Conservation (phyloP, 2,797 vertebrate species). For the Cynodonichthys magdalenae region DNA sequence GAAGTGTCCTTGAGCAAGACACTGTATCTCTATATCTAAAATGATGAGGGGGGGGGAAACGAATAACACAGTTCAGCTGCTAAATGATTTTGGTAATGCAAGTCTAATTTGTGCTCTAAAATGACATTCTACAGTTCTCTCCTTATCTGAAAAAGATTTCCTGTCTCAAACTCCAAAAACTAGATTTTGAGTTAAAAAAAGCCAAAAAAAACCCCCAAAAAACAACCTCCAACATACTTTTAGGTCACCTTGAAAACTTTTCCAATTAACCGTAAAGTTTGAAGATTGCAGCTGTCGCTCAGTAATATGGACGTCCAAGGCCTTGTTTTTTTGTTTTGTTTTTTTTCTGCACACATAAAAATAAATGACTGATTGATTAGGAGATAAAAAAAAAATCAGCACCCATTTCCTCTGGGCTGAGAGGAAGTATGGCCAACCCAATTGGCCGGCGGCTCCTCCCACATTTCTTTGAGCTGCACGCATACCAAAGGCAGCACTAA, state of each 20-base stretch:
- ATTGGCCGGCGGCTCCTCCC: conserved; percentile 24
- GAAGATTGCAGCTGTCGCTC: not conserved
- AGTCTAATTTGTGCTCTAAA: not conserved
- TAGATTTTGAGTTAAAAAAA: not conserved
- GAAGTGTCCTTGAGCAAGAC: conserved; percentile 29
- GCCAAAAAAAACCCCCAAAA: no score
- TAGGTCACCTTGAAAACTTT: conserved; percentile 11
- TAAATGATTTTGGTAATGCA: not conserved
- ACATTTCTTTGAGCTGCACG: conserved; percentile 32
- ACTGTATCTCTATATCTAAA: conserved; percentile 6
- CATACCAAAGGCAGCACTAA: conserved; percentile 59
- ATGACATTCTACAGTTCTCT: not conserved
- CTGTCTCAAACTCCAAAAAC: not conserved
- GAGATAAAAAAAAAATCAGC: conserved; percentile 2
- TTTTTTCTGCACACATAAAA: not conserved
- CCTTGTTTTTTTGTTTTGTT: no score
- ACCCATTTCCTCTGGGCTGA: conserved; percentile 30
- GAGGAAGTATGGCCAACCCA: conserved; percentile 42
- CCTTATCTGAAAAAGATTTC: not conserved
- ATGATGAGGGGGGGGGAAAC: not conserved
- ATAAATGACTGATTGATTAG: conserved; percentile 8
- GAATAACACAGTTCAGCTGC: conserved; percentile 1
- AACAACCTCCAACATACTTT: not conserved
- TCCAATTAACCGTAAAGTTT: not conserved
- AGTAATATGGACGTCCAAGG: not conserved